These are phyloP conservation scores for Fistularia commersonii DNA, from an alignment of 2,797 vertebrate genomes.

Conservation along the genomic window DNA sequence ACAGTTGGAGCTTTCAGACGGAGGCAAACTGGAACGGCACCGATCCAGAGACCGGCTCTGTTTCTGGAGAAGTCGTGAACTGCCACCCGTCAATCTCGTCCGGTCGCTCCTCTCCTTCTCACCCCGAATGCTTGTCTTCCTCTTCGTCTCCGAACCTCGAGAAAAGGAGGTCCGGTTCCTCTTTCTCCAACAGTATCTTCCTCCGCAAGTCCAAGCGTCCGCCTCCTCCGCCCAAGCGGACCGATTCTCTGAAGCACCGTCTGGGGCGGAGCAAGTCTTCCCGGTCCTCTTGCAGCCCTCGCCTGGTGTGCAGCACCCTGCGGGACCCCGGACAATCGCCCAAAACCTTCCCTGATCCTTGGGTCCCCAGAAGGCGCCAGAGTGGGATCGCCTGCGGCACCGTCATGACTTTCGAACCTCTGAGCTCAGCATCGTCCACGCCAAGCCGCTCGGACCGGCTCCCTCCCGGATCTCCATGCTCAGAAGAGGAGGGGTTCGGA, in stretches of 20 bases:
- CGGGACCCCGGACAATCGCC: constrained; percentile 60
- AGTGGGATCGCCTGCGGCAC: constrained; percentile 78
- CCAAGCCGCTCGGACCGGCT: constrained; percentile 43
- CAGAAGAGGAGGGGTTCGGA: constrained; percentile 13
- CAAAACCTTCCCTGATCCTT: constrained; percentile 80
- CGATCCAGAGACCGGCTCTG: constrained; percentile 25
- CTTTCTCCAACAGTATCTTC: constrained; percentile 75
- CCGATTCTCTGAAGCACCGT: constrained; percentile 83
- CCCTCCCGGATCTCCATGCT: constrained; percentile 22
- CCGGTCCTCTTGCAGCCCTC: constrained; percentile 66
- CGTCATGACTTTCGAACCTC: constrained; percentile 68
- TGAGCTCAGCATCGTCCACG: constrained; percentile 55
- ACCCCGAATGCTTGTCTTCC: constrained; percentile 64
- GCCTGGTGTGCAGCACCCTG: constrained; percentile 69
- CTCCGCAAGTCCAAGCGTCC: constrained; percentile 89
- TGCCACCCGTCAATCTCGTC: constrained; percentile 58
- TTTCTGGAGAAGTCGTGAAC: constrained; percentile 66
- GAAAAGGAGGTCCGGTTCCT: constrained; percentile 32
- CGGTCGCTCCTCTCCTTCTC: constrained; percentile 60
- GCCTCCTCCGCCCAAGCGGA: constrained; percentile 84
- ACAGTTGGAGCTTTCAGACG: constrained; percentile 67
- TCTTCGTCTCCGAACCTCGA: not conserved
- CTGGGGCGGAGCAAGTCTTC: constrained; percentile 63
- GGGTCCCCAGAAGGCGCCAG: constrained; percentile 81
- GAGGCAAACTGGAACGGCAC: not conserved